phyloP scores from a whole-genome alignment of 2,797 vertebrate species.

The Gymnodraco acuticeps region DNA sequence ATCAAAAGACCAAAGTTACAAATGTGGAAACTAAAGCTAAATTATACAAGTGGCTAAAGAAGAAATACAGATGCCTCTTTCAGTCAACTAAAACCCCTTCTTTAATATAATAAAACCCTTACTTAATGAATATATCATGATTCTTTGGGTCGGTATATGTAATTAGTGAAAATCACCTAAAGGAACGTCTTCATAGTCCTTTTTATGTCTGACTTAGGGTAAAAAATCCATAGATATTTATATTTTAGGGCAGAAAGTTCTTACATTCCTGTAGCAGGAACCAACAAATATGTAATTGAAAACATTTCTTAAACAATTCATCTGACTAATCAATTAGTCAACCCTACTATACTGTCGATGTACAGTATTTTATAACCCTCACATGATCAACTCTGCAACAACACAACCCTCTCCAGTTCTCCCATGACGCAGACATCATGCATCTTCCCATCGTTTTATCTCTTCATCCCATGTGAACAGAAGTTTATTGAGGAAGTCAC shows the following conservation, averaged over 20 bases:
- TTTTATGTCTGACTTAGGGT: background rate
- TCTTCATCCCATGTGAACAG: background rate
- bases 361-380: background rate
- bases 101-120: too few species aligned
- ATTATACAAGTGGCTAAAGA: background rate
- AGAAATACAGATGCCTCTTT: background rate
- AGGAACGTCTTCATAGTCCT: background rate
- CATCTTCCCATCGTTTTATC: background rate
- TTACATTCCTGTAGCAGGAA: background rate
- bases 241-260: too few species aligned
- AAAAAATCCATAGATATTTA: background rate
- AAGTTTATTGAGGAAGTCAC: background rate
- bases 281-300: background rate
- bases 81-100: background rate
- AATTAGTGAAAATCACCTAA: background rate
- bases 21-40: background rate
- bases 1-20: background rate
- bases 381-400: conserved; percentile 2
- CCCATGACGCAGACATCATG: background rate
- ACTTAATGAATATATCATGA: background rate
- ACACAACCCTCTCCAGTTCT: background rate
- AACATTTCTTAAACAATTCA: background rate
- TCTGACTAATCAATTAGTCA: background rate
- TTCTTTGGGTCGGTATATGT: background rate
- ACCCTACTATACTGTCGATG: background rate